Percentiles rank a stretch among this genome's conserved stretches.
phyloP scores from a whole-genome alignment of 2,113 vertebrate genomes.

The Todiramphus chloris region DNA sequence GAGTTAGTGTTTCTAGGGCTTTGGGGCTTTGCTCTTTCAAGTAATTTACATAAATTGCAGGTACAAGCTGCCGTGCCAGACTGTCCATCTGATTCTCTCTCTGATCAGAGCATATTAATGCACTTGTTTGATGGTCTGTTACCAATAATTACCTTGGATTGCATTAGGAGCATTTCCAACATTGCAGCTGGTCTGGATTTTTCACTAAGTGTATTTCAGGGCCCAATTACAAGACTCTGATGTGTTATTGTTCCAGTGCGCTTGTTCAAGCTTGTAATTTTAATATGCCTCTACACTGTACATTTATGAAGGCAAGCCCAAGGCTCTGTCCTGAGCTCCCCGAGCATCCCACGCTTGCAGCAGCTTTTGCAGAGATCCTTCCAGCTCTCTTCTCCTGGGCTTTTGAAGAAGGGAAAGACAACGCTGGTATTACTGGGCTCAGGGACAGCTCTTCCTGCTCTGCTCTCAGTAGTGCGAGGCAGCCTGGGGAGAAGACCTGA shows the following conservation, averaged over 20 bases:
- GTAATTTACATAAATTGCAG: constrained; percentile 62
- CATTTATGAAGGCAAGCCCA: not conserved
- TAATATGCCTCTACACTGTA: constrained; percentile 34
- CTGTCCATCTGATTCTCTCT: constrained; percentile 59
- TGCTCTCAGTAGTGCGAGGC: not conserved
- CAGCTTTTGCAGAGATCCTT: not conserved
- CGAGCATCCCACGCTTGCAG: fast-evolving
- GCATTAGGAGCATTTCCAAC: constrained; percentile 69
- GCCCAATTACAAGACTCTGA: constrained; percentile 62
- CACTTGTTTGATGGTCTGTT: constrained; percentile 65
- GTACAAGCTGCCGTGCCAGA: constrained; percentile 62
- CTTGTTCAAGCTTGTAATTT: constrained; percentile 59
- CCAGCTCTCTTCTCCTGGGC: not conserved
- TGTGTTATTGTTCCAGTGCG: constrained; percentile 55
- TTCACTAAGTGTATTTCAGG: constrained; percentile 52
- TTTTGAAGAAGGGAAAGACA: not conserved
- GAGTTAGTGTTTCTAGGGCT: constrained; percentile 60
- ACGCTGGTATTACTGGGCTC: not conserved
- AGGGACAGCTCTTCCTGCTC: not conserved
- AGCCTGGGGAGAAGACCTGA: not conserved
- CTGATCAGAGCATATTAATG: constrained; percentile 61
- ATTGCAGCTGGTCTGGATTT: constrained; percentile 66
- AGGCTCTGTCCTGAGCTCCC: not conserved
- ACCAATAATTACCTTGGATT: constrained; percentile 68
- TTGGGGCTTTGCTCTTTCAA: constrained; percentile 55